phyloP scores from a whole-genome alignment of 2,797 vertebrate genomes.

The Hemitrygon akajei region DNA sequence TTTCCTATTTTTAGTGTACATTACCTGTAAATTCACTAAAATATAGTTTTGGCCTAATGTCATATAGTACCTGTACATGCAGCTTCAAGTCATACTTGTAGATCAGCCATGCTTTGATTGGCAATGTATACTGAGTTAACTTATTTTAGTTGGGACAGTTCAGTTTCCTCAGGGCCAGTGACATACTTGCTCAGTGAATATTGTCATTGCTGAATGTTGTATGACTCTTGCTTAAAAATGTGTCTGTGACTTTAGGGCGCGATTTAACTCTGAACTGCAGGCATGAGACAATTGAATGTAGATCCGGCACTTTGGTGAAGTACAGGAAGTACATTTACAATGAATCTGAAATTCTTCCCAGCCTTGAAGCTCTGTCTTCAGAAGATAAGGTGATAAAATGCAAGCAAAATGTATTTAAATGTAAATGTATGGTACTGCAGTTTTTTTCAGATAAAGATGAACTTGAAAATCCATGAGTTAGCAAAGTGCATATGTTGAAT shows the following conservation, averaged over 20 bases:
- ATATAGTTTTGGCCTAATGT: neutral
- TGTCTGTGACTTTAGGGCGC: neutral
- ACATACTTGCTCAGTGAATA: too few relatives aligned
- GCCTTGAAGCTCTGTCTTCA: neutral
- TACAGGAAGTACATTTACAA: neutral
- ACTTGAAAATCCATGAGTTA: constrained; percentile 27
- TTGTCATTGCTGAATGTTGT: neutral
- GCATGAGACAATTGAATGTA: neutral
- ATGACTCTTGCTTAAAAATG: neutral
- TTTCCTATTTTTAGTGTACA: neutral
- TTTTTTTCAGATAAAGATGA: neutral
- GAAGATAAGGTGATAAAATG: neutral
- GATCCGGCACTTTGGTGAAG: neutral
- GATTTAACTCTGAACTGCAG: neutral
- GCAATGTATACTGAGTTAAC: neutral
- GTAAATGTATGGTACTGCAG: neutral
- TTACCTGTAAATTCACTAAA: neutral
- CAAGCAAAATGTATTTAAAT: neutral
- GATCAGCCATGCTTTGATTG: neutral
- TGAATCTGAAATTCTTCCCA: neutral
- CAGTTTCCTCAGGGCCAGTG: neutral
- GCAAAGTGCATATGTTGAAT: constrained; percentile 20
- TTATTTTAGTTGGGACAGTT: neutral
- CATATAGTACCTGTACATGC: neutral
- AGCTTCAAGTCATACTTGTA: neutral